Conservation (phyloP, 2,797 vertebrate species). For the Hypotaenidia okinawae region DNA sequence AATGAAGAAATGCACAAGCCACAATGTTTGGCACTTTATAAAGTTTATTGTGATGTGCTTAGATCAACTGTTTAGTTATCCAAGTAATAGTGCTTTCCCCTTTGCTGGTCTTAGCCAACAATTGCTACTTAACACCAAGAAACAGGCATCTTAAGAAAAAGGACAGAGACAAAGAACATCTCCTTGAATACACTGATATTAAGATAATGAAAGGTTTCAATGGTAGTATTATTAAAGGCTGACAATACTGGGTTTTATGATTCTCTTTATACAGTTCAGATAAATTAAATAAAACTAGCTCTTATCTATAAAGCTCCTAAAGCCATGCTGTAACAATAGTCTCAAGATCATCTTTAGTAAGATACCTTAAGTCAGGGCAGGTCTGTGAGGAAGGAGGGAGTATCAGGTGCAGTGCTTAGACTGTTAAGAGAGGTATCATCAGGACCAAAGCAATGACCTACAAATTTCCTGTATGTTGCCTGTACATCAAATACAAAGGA, state of each 20-base stretch:
- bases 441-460: background rate
- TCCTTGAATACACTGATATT: conserved; percentile 54
- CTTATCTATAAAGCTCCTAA: conserved; percentile 53
- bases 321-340: conserved; percentile 17
- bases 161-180: conserved; percentile 62
- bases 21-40: background rate
- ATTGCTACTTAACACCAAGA: conserved; percentile 58
- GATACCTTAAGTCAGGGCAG: background rate
- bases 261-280: conserved; percentile 57
- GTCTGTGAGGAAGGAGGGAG: background rate
- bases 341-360: background rate
- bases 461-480: background rate
- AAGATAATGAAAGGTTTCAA: conserved; percentile 71
- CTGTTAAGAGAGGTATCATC: background rate
- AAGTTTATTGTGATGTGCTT: background rate
- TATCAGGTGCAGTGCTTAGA: background rate
- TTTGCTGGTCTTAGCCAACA: conserved; percentile 31
- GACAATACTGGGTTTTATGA: conserved; percentile 42
- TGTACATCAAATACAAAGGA: background rate
- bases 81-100: background rate
- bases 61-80: background rate
- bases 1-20: background rate
- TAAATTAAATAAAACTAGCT: conserved; percentile 68
- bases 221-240: conserved; percentile 55
- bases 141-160: conserved; percentile 38